These are phyloP conservation scores for Lapara coniferarum DNA, from an alignment of 2,888 invertebrate genomes.

Conservation along the genomic window DNA sequence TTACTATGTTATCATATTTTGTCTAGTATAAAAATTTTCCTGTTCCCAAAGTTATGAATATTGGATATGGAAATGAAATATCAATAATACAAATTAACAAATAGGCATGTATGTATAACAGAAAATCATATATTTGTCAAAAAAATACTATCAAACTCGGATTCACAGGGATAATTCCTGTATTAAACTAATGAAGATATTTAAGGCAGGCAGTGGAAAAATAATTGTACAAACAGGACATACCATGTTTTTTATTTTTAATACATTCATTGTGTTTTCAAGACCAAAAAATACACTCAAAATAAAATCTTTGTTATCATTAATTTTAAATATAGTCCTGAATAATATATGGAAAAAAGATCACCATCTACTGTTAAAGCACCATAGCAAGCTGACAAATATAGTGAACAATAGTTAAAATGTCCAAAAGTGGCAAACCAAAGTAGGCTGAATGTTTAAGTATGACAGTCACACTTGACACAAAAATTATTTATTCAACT, in stretches of 20 bases:
- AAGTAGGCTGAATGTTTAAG: constrained; percentile 33
- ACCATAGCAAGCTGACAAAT: background rate
- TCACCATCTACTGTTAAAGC: background rate
- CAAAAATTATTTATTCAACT: constrained; percentile 56
- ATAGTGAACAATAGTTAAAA: constrained; percentile 19
- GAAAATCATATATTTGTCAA: too few species aligned
- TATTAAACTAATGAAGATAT: too few species aligned
- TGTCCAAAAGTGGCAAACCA: constrained; percentile 27
- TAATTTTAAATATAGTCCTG: background rate
- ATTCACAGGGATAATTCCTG: too few species aligned
- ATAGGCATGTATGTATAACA: too few species aligned
- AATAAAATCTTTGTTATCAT: too few species aligned
- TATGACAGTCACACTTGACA: constrained; percentile 40
- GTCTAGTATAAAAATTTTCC: background rate
- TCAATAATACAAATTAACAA: too few species aligned
- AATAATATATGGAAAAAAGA: background rate
- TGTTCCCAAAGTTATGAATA: background rate
- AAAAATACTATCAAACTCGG: too few species aligned
- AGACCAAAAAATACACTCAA: too few species aligned
- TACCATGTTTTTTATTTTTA: constrained; percentile 18
- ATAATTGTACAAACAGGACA: background rate
- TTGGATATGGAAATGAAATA: too few species aligned
- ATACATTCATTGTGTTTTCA: constrained; percentile 4
- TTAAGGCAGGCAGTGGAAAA: background rate
- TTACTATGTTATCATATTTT: too few species aligned